A percentile compares a stretch with the other conserved stretches of the same genome.
phyloP scores from a whole-genome alignment of 1,140 invertebrate species.

The Diploscapter pachys region DNA sequence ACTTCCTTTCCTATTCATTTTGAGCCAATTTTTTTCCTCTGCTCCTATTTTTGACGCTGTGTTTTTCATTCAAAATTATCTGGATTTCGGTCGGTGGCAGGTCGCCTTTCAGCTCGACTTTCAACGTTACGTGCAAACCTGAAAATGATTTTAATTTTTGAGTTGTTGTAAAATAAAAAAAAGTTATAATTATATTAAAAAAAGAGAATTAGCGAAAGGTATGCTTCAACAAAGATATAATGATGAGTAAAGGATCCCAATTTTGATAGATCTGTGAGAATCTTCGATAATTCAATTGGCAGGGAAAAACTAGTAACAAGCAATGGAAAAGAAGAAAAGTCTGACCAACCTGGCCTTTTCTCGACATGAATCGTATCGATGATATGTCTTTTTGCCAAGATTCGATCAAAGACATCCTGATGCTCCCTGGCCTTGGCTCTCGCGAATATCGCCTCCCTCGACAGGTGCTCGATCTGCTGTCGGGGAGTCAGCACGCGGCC shows the following conservation, averaged over 20 bases:
- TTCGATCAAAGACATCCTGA: conserved; percentile 21
- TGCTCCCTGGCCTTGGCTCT: conserved; percentile 29
- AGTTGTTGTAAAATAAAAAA: background rate
- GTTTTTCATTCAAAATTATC: too few relatives aligned
- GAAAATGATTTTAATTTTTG: background rate
- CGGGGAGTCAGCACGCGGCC: conserved; percentile 24
- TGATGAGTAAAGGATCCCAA: background rate
- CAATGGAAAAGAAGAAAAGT: background rate
- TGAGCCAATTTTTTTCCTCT: conserved; percentile 14
- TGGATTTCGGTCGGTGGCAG: too few relatives aligned
- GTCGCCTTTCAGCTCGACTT: conserved; percentile 22
- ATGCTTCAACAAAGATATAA: too few relatives aligned
- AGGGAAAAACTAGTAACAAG: background rate
- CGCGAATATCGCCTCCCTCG: conserved; percentile 15
- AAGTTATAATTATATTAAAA: background rate
- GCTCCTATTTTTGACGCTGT: background rate
- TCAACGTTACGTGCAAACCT: conserved; percentile 36
- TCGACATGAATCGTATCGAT: conserved; percentile 11
- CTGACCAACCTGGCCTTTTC: conserved; percentile 15
- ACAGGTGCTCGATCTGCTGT: conserved; percentile 23
- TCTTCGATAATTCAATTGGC: background rate
- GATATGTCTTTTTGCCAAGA: conserved; percentile 14
- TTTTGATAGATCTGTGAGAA: background rate
- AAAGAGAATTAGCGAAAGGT: background rate
- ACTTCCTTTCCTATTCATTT: too few relatives aligned